phyloP scores from a whole-genome alignment of 2,888 invertebrate genomes.

The Dastarcus helophoroides region DNA sequence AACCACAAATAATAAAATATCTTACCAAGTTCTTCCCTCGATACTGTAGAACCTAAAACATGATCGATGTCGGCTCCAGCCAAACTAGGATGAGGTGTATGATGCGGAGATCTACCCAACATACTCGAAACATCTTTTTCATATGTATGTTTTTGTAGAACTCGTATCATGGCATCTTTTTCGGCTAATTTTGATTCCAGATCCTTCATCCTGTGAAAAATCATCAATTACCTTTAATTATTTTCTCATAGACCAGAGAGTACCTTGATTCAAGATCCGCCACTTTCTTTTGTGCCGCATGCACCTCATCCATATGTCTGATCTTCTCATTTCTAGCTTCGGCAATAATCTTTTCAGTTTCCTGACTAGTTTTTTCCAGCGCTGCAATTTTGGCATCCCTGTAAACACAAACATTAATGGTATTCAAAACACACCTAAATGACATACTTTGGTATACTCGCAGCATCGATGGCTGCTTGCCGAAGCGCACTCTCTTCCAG shows the following conservation, averaged over 20 bases:
- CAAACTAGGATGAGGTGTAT: slow-evolving; percentile 41
- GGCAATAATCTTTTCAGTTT: slow-evolving; percentile 73
- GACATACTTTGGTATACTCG: slow-evolving; percentile 57
- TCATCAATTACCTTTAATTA: neutral
- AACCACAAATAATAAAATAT: too few species aligned
- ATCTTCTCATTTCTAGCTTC: slow-evolving; percentile 79
- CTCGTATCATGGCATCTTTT: slow-evolving; percentile 82
- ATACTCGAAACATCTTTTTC: slow-evolving; percentile 54
- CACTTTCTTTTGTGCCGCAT: slow-evolving; percentile 73
- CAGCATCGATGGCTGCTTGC: slow-evolving; percentile 73
- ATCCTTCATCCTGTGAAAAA: slow-evolving; percentile 57
- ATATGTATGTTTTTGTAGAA: slow-evolving; percentile 69
- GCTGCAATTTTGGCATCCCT: slow-evolving; percentile 80
- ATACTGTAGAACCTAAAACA: slow-evolving; percentile 36
- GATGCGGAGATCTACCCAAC: slow-evolving; percentile 39
- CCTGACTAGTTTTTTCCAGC: slow-evolving; percentile 69
- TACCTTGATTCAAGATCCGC: slow-evolving; percentile 77
- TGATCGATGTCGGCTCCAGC: slow-evolving; percentile 40
- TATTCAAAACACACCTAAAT: slow-evolving; percentile 1
- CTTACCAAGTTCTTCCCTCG: slow-evolving; percentile 38
- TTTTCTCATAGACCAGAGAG: slow-evolving; percentile 1
- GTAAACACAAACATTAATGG: slow-evolving; percentile 12
- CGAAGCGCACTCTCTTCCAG: slow-evolving; percentile 69
- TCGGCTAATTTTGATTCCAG: slow-evolving; percentile 80
- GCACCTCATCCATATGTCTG: slow-evolving; percentile 80